These are phyloP conservation scores for Microcebus lehilahytsara DNA, from an alignment of 2,113 vertebrate species.

Conservation along the genomic window DNA sequence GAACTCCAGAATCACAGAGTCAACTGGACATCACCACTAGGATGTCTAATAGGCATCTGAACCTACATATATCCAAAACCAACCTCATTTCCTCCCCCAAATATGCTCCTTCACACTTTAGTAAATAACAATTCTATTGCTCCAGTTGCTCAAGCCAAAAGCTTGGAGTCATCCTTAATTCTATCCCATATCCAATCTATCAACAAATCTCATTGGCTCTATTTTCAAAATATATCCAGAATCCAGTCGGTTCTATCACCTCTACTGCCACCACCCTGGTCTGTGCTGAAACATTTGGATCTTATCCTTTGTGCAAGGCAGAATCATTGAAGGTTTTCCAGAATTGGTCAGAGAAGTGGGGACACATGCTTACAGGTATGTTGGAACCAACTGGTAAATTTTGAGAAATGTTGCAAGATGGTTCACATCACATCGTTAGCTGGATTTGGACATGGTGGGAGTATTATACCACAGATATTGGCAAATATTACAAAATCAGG, in stretches of 20 bases:
- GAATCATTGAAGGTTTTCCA: neutral
- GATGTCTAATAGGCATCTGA: neutral
- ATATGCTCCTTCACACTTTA: neutral
- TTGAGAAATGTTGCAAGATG: neutral
- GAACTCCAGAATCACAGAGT: slow-evolving; percentile 40
- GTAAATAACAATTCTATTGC: neutral
- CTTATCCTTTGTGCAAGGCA: neutral
- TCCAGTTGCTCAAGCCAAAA: neutral
- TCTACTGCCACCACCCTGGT: neutral
- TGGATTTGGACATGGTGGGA: neutral
- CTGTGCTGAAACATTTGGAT: neutral
- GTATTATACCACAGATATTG: neutral
- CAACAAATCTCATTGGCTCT: neutral
- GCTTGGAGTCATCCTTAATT: neutral
- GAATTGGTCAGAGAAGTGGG: neutral
- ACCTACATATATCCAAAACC: neutral
- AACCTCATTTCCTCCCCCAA: neutral
- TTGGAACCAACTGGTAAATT: neutral
- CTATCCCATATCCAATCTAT: neutral
- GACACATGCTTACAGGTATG: neutral
- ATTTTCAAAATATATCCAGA: neutral
- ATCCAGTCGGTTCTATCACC: neutral
- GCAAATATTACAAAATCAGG: neutral
- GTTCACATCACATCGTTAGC: neutral
- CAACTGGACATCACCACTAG: neutral